Conservation (phyloP, 2,113 vertebrate genomes). For the Galbula dea region DNA sequence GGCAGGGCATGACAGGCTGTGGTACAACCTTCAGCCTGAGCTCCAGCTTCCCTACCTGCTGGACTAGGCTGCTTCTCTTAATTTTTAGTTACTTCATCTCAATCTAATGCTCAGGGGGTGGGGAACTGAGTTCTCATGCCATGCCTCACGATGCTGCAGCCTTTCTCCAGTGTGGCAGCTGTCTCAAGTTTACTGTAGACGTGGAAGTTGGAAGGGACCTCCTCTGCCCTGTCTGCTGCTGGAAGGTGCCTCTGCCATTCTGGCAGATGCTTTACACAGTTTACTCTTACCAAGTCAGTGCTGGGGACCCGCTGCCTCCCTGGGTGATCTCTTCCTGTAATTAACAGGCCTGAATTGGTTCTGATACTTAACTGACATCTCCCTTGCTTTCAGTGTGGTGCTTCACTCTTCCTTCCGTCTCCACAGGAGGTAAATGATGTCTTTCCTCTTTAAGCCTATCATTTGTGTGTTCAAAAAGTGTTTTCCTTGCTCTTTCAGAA, state of each 20-base stretch:
- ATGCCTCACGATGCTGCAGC: fast-evolving
- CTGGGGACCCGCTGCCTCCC: not conserved
- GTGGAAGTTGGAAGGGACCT: not conserved
- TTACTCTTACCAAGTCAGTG: fast-evolving
- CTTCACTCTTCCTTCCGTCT: not conserved
- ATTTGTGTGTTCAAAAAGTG: not conserved
- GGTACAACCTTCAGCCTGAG: not conserved
- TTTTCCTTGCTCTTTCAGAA: not conserved
- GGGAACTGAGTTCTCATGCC: fast-evolving
- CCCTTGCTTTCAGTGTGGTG: not conserved
- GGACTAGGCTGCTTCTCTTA: not conserved
- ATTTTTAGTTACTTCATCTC: not conserved
- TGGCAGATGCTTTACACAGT: not conserved
- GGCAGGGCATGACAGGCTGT: not conserved
- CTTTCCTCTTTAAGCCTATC: not conserved
- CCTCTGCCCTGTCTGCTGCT: fast-evolving
- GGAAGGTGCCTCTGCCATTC: not conserved
- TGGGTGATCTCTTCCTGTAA: not conserved
- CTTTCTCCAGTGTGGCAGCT: not conserved
- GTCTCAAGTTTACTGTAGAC: not conserved
- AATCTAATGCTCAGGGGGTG: fast-evolving
- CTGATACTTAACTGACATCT: not conserved
- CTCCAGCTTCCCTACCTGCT: not conserved
- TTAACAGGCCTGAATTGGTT: not conserved
- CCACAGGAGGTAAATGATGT: not conserved